Evolutionary conservation across 2,888 invertebrate genomes (phyloP).

Genomic region (Imbricaverruca yamaguchii): DNA sequence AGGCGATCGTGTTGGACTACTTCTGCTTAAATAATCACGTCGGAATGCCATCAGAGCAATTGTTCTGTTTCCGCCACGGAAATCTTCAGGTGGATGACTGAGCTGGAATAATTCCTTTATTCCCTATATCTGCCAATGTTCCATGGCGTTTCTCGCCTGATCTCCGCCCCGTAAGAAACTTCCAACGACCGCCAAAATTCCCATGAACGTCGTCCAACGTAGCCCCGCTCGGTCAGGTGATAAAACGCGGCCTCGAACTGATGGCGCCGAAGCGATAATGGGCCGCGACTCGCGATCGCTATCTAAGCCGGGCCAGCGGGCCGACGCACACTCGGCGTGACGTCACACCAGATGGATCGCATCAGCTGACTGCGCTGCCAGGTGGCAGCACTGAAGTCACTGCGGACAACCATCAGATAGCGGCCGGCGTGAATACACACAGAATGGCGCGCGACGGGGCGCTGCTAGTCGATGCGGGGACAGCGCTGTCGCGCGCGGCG

Average conservation of each 20-base stretch:
- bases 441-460: slow-evolving; percentile 5
- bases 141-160: too few species aligned
- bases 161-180: too few species aligned
- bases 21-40: too few species aligned
- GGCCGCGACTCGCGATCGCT: neutral
- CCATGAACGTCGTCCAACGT: too few species aligned
- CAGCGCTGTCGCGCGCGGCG: neutral
- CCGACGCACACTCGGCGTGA: neutral
- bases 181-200: too few species aligned
- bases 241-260: neutral
- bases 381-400: slow-evolving; percentile 4
- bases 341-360: slow-evolving; percentile 1
- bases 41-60: too few species aligned
- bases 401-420: neutral
- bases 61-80: too few species aligned
- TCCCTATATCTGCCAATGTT: too few species aligned
- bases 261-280: slow-evolving; percentile 14
- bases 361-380: slow-evolving; percentile 6
- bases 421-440: neutral
- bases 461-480: neutral
- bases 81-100: too few species aligned
- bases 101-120: too few species aligned
- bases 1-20: too few species aligned
- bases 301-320: neutral
- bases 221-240: too few species aligned